Conservation (phyloP, 2,888 invertebrate species). For the Laothoe populi region DNA sequence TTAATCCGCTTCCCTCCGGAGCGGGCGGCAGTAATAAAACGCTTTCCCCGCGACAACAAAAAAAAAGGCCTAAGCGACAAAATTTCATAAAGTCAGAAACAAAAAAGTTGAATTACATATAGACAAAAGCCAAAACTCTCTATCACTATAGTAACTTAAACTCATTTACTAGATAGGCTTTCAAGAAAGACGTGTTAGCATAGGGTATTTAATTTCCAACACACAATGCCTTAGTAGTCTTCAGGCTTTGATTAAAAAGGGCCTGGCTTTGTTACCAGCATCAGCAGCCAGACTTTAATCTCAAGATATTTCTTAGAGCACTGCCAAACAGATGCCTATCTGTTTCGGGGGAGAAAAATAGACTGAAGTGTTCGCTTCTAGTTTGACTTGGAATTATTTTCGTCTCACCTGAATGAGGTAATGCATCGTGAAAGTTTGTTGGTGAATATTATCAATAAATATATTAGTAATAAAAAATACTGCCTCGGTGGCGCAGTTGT, state of each 20-base stretch:
- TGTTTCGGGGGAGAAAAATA: constrained; percentile 18
- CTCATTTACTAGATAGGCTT: constrained; percentile 1
- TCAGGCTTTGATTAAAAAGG: constrained; percentile 43
- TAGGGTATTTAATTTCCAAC: constrained; percentile 14
- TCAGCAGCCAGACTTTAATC: constrained; percentile 42
- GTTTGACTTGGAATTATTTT: constrained; percentile 1
- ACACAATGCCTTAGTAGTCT: constrained; percentile 28
- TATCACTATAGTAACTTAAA: background rate
- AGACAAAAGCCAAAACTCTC: background rate
- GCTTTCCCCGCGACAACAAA: too few species aligned
- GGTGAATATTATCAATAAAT: too few species aligned
- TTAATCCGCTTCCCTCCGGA: too few species aligned
- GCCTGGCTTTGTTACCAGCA: constrained; percentile 37
- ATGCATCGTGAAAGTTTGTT: background rate
- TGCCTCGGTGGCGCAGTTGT: too few species aligned
- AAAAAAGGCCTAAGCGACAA: too few species aligned
- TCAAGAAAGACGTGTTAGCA: background rate
- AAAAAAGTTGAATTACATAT: background rate
- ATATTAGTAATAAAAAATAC: too few species aligned
- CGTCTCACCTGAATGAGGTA: background rate
- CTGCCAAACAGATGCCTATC: constrained; percentile 27
- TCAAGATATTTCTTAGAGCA: constrained; percentile 35
- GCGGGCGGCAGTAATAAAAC: too few species aligned
- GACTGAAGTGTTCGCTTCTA: constrained; percentile 5
- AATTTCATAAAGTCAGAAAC: too few species aligned